These are phyloP conservation scores for Euwallacea similis DNA, from an alignment of 1,140 invertebrate species.

Conservation along the genomic window DNA sequence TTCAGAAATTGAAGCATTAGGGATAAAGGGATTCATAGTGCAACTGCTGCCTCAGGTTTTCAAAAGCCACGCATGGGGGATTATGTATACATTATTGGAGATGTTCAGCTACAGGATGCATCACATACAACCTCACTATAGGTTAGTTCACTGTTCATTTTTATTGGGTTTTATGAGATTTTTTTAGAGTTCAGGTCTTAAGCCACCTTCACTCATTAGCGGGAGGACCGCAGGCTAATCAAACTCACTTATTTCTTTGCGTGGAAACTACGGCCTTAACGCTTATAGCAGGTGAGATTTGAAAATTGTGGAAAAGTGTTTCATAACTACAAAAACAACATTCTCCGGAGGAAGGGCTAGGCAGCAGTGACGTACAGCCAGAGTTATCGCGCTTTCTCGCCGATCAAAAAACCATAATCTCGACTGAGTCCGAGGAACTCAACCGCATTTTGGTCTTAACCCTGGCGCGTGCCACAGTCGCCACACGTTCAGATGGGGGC, in stretches of 20 bases:
- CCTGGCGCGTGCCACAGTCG: conserved; percentile 90
- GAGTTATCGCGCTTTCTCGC: conserved; percentile 84
- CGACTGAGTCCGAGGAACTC: conserved; percentile 91
- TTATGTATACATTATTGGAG: conserved; percentile 90
- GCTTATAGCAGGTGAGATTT: conserved; percentile 71
- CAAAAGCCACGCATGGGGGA: conserved; percentile 91
- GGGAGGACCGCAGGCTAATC: conserved; percentile 89
- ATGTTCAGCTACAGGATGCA: conserved; percentile 97
- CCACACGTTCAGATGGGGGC: conserved; percentile 78
- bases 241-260: conserved; percentile 91
- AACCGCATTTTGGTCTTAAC: conserved; percentile 91
- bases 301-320: not conserved
- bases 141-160: conserved; percentile 8
- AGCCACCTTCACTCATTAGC: conserved; percentile 87
- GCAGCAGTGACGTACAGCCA: conserved; percentile 88
- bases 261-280: conserved; percentile 92
- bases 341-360: conserved; percentile 60
- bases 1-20: conserved; percentile 94
- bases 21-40: conserved; percentile 95
- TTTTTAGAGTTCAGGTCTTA: conserved; percentile 76
- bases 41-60: conserved; percentile 88
- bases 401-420: conserved; percentile 87
- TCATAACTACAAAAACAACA: not conserved
- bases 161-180: not conserved
- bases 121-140: conserved; percentile 93